Percentiles rank a stretch among this genome's conserved stretches.
Conservation (phyloP, 64 coral and sea anemone genomes). For the Catalaphyllia jardinei region DNA sequence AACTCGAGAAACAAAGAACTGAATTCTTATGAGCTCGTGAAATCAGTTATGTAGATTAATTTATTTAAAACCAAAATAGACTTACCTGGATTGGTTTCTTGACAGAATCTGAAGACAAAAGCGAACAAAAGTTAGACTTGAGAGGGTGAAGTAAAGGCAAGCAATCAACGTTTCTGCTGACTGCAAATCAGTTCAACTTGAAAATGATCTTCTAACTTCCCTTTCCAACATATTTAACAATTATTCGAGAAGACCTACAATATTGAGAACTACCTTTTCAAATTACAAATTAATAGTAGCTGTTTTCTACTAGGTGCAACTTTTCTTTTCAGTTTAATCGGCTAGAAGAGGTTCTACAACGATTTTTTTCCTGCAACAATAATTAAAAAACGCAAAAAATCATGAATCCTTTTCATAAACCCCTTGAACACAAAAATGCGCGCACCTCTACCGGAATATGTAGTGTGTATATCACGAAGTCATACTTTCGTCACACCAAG, state of each 20-base stretch:
- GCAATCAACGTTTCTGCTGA: neutral
- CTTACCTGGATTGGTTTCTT: slow-evolving; percentile 24
- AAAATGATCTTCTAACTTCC: slow-evolving; percentile 1
- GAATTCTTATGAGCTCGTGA: neutral
- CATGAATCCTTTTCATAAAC: neutral
- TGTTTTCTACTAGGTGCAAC: neutral
- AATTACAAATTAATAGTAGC: slow-evolving; percentile 9
- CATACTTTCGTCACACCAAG: neutral
- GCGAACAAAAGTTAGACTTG: neutral
- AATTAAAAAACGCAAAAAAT: neutral
- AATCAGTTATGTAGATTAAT: slow-evolving; percentile 2
- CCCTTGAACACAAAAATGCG: neutral
- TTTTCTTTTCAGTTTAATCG: neutral
- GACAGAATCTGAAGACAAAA: slow-evolving; percentile 3
- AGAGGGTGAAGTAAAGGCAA: neutral
- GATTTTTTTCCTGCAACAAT: neutral
- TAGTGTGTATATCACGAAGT: neutral
- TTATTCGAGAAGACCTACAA: neutral
- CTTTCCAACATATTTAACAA: neutral
- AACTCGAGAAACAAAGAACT: neutral
- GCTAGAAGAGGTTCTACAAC: neutral
- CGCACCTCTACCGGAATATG: neutral
- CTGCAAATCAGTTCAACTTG: neutral
- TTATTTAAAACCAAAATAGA: neutral
- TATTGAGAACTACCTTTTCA: neutral